A percentile compares a stretch with the other conserved stretches of the same genome.
Conservation (phyloP, 92 coral and sea anemone genomes). For the Phymanthus crucifer region DNA sequence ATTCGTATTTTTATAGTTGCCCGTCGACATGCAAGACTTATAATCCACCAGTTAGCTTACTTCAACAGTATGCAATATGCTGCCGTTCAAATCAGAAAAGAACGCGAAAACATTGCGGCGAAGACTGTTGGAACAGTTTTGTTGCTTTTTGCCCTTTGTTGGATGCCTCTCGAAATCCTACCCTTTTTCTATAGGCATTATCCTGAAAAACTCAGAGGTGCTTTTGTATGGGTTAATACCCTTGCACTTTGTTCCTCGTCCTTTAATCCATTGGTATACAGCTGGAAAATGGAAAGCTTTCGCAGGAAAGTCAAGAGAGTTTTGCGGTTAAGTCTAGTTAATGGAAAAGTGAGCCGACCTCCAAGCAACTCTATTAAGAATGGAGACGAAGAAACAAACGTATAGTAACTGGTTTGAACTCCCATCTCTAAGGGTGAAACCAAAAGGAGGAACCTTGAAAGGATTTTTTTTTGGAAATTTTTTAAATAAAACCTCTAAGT, state of each 20-base stretch:
- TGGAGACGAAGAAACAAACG: constrained; percentile 30
- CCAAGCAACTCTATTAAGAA: constrained; percentile 15
- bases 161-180: constrained; percentile 84
- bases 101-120: constrained; percentile 73
- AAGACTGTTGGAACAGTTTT: constrained; percentile 83
- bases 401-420: constrained; percentile 1
- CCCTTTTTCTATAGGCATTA: constrained; percentile 58
- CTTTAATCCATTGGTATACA: constrained; percentile 79
- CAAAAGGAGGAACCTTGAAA: not conserved
- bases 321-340: constrained; percentile 14
- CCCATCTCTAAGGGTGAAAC: not conserved
- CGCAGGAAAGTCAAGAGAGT: constrained; percentile 50
- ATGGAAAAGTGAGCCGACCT: not conserved
- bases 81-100: constrained; percentile 34
- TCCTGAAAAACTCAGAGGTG: constrained; percentile 31
- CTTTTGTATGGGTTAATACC: constrained; percentile 84
- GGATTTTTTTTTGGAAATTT: not conserved
- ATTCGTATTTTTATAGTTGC: constrained; percentile 80
- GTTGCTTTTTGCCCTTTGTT: constrained; percentile 71
- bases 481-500: not conserved
- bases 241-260: constrained; percentile 88
- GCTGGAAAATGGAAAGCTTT: constrained; percentile 71
- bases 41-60: constrained; percentile 59
- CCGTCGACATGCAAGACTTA: constrained; percentile 77
- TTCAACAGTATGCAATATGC: constrained; percentile 46